Evolutionary conservation across 1,140 invertebrate species (phyloP), one percentile per base, ranked within the genome.

Genomic region (Bathynomus jamesi): DNA sequence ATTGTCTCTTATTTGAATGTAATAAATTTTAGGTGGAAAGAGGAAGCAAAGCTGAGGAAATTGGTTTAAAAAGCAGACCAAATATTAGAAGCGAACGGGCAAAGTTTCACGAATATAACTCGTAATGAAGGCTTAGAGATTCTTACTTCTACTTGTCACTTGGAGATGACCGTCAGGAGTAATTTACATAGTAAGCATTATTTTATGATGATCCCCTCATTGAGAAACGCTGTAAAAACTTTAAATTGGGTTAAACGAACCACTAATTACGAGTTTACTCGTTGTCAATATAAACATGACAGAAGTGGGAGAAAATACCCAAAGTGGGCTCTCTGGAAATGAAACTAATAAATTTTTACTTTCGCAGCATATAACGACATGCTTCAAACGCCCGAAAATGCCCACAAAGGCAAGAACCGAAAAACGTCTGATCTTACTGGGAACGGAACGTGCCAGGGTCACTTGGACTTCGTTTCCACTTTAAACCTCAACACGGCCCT

Each of bases 21-120:
- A n/a, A n/a, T n/a, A n/a, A n/a, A 61, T 76, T 69, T 75, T 69
- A 84, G 83, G 88, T 98, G 24, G 94, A 97, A 78, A 90, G 91
- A 76, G 89, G 89, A 69, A 95, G 94, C 2, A 96, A 96, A 83
- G 94, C 95, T 10, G 92, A 96, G 82, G 93, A 97, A 79, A 91
- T 95, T n/a, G 96, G 97, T 0, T 83, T 99, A 97, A 83, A 85
- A 94, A 65, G 96, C 96, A 1, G 97, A 99, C 86, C 96, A 99
- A 84, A 93, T 97, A 73, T 85, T 99, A 68, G 94, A 98, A 84
- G 95, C 99, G 0, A 99, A 99, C 82, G 94, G 96, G 24, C 92
- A 97, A 79, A 96, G 90, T 78, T 97, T 99, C 82, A 89, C 94
- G 79, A 92, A 95, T 81, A 91, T 98, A 40, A 91, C 89, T 78